Percentiles rank a stretch among this genome's conserved stretches.
phyloP scores from a whole-genome alignment of 2,113 vertebrate genomes.

The Dipodomys merriami region DNA sequence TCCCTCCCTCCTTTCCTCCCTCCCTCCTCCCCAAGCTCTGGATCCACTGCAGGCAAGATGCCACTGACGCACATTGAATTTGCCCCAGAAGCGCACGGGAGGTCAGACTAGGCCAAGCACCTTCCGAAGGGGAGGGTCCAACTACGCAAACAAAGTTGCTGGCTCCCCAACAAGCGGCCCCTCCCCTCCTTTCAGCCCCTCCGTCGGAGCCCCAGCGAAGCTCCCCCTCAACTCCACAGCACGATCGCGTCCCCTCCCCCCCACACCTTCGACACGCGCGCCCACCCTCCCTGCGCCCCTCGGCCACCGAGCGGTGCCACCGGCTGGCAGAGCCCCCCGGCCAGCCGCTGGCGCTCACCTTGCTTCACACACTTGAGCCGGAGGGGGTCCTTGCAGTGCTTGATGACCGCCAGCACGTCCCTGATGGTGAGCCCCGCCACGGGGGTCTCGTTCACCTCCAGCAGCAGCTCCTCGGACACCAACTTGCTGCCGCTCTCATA shows the following conservation, averaged over 20 bases:
- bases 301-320: not conserved
- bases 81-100: conserved; percentile 66
- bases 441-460: conserved; percentile 98
- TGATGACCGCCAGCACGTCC: conserved; percentile 96
- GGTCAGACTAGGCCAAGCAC: conserved; percentile 64
- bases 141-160: conserved; percentile 84
- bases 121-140: conserved; percentile 64
- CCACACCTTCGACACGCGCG: not conserved
- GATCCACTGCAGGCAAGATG: not conserved
- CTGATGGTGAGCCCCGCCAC: conserved; percentile 97
- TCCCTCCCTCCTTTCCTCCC: not conserved
- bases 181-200: not conserved
- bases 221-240: conserved; percentile 31
- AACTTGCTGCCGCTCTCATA: conserved; percentile 91
- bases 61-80: conserved; percentile 87
- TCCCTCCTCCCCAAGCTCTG: conserved; percentile 6
- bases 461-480: conserved; percentile 93
- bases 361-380: conserved; percentile 97
- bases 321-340: not conserved
- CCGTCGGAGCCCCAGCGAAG: not conserved
- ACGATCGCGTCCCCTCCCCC: not conserved
- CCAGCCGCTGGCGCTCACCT: conserved; percentile 87
- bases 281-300: not conserved
- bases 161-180: not conserved
- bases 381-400: conserved; percentile 96